These are phyloP conservation scores for Oryzaephilus surinamensis DNA, from an alignment of 1,140 invertebrate species.

Conservation along the genomic window DNA sequence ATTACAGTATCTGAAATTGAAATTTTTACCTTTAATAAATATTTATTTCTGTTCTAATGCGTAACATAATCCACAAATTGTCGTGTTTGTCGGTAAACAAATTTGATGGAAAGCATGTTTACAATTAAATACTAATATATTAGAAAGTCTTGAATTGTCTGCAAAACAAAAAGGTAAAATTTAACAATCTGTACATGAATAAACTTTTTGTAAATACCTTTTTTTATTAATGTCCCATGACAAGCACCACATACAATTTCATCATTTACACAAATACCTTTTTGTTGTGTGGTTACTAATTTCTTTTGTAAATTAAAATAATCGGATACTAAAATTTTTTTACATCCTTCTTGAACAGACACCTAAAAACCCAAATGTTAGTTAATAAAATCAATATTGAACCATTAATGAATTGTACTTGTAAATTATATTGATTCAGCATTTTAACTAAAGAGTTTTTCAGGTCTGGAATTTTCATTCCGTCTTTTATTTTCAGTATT, in stretches of 20 bases:
- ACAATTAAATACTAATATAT: conserved; percentile 75
- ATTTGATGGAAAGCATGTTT: conserved; percentile 81
- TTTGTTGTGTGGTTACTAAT: conserved; percentile 63
- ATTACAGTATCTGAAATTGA: no score
- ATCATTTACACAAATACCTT: conserved; percentile 60
- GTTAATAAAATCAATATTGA: not conserved
- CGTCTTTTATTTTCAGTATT: conserved; percentile 71
- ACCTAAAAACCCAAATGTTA: conserved; percentile 41
- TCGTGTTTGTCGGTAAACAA: conserved; percentile 50
- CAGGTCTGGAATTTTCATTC: conserved; percentile 78
- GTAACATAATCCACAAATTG: conserved; percentile 29
- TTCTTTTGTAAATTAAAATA: conserved; percentile 83
- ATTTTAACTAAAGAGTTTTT: conserved; percentile 89
- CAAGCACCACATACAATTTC: conserved; percentile 68
- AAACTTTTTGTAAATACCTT: conserved; percentile 40
- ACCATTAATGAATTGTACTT: conserved; percentile 41
- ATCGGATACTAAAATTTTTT: conserved; percentile 76
- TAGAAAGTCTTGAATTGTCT: conserved; percentile 18
- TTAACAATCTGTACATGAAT: not conserved
- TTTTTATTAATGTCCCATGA: conserved; percentile 58
- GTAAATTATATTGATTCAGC: conserved; percentile 89
- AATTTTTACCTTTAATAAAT: no score
- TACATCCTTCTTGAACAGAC: conserved; percentile 79
- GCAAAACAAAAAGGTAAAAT: not conserved
- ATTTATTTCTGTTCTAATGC: conserved; percentile 17